Percentiles rank a stretch among this genome's conserved stretches.
phyloP scores from a whole-genome alignment of 2,113 vertebrate genomes.

The Cyprinodon brontotheroides region DNA sequence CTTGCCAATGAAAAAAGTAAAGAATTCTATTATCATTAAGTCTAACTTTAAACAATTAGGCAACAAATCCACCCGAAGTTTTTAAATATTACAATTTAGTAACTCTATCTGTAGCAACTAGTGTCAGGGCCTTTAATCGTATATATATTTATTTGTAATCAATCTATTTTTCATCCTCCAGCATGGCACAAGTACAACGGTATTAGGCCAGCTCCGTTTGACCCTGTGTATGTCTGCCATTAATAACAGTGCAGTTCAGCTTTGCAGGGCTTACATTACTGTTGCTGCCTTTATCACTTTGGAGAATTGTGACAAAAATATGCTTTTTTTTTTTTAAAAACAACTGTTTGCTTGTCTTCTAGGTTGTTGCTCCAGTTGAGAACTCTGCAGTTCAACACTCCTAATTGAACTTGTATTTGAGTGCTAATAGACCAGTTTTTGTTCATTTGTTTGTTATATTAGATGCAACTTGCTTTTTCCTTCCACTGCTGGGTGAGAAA shows the following conservation, averaged over 20 bases:
- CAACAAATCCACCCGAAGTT: not conserved
- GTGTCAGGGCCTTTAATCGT: slow-evolving; percentile 26
- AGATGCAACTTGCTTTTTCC: slow-evolving; percentile 17
- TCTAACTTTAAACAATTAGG: not conserved
- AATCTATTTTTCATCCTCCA: slow-evolving; percentile 18
- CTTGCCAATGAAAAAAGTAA: not conserved
- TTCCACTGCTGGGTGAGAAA: slow-evolving; percentile 18
- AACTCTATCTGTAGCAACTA: slow-evolving; percentile 40
- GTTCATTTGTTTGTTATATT: slow-evolving; percentile 36
- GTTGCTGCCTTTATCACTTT: slow-evolving; percentile 47
- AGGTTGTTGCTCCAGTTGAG: slow-evolving; percentile 51
- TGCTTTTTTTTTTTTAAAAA: not conserved
- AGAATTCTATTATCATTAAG: too few species aligned
- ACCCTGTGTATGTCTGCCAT: slow-evolving; percentile 46
- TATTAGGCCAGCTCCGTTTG: slow-evolving; percentile 22
- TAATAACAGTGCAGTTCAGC: slow-evolving; percentile 31
- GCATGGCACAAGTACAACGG: slow-evolving; percentile 15
- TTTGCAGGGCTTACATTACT: slow-evolving; percentile 28
- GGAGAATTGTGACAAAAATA: slow-evolving; percentile 15
- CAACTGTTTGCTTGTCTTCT: slow-evolving; percentile 47
- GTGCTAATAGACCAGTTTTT: slow-evolving; percentile 49
- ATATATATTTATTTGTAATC: not conserved
- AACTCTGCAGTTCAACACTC: slow-evolving; percentile 43
- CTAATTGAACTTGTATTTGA: slow-evolving; percentile 62
- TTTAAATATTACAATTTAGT: not conserved